Conservation (phyloP, 2,888 invertebrate species). For the Imbricaverruca yamaguchii region DNA sequence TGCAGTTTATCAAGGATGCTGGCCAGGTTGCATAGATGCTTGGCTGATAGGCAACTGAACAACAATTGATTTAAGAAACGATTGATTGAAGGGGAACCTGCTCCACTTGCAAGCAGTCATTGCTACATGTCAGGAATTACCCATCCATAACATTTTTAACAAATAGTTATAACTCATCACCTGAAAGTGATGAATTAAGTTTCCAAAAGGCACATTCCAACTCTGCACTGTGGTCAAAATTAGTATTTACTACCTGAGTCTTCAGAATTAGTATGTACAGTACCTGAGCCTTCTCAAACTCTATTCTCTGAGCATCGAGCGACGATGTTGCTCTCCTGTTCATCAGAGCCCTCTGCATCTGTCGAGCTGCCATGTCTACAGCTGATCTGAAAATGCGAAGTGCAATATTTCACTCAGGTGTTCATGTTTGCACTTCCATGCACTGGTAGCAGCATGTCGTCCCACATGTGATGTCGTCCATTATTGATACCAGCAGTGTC, state of each 20-base stretch:
- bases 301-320: neutral
- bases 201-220: neutral
- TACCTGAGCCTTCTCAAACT: conserved; percentile 3
- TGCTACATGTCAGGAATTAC: neutral
- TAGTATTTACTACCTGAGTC: neutral
- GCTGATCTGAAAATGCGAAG: neutral
- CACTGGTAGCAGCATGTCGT: too few relatives aligned
- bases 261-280: neutral
- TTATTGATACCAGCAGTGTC: neutral
- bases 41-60: too few relatives aligned
- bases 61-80: too few relatives aligned
- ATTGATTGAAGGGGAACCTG: too few relatives aligned
- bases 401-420: neutral
- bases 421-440: too few relatives aligned
- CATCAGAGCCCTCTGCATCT: neutral
- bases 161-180: neutral
- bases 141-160: neutral
- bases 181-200: neutral
- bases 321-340: neutral
- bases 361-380: neutral
- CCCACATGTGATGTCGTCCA: neutral
- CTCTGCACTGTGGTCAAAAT: neutral
- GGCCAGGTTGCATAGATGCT: too few relatives aligned
- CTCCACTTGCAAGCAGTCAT: too few relatives aligned
- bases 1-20: too few relatives aligned